Evolutionary conservation across 1,140 invertebrate species (phyloP), one percentile per base, ranked within the genome.

Genomic region (Tribolium madens): DNA sequence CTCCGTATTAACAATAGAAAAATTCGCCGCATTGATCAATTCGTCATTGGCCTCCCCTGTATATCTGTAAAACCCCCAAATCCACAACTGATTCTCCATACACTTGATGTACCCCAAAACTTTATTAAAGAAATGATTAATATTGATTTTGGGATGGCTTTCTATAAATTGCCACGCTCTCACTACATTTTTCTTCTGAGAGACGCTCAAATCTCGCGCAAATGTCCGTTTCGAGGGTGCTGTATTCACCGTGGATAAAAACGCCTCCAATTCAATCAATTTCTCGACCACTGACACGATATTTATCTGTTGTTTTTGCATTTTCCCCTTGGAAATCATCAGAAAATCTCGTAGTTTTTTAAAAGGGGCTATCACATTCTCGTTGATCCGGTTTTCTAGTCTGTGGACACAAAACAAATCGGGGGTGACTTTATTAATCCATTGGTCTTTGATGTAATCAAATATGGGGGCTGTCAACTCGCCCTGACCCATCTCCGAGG

Each of bases 41-140:
- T 81, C 70, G 48, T 84, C 83, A 10, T 79, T 73, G 5, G 64
- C 47, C 5, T 77, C 70, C 42, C 81, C 81, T 12, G 46, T 14
- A 36, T 80, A 83, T 2, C 80, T 18, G 70, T 84, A 83, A 69
- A 81, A 82, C 12, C 83, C 83, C 83, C 83, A 84, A 50, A 84
- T 84, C 83, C 83, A 84, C 48, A 84, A 52, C 60, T 84, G 84
- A 71, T 83, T 84, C 48, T 84, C 84, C 84, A 84, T 83, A 52
- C 81, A 82, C 42, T 83, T 83, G 50, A 84, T 83, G 53, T 84
- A 84, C 10, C 83, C 82, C 18, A 83, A 75, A 2, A 82, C 82
- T 71, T 83, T 83, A 6, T 76, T 52, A 52, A 84, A 84, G 53
- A 84, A 84, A 72, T 81, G 78, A 50, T 82, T 80, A 13, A 84